Evolutionary conservation across 2,888 invertebrate genomes (phyloP).

Genomic region (Gortyna flavago): DNA sequence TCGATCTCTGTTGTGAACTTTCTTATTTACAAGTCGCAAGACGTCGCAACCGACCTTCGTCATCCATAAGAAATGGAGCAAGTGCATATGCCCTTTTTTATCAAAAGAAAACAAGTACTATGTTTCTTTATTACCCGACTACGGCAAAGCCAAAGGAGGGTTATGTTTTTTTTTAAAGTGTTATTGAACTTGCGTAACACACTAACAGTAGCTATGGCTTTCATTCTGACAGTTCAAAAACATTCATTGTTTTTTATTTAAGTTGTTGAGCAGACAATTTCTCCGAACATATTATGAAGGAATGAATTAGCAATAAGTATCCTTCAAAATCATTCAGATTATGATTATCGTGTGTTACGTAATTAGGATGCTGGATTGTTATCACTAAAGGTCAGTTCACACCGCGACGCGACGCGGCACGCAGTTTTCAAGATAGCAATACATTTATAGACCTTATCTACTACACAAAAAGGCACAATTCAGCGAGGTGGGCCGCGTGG

Average conservation of each 20-base stretch:
- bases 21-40: neutral
- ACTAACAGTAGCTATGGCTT: no score
- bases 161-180: neutral
- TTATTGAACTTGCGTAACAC: no score
- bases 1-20: slow-evolving; percentile 2
- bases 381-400: no score
- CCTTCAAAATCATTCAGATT: neutral
- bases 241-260: neutral
- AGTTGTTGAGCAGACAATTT: neutral
- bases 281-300: no score
- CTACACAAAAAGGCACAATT: no score
- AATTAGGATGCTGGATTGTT: neutral
- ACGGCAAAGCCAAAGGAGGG: neutral
- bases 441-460: no score
- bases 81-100: neutral
- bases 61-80: neutral
- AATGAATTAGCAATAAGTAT: neutral
- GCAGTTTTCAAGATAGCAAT: no score
- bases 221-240: no score
- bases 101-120: neutral
- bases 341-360: neutral
- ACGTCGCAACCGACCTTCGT: neutral
- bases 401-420: no score
- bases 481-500: no score
- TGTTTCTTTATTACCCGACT: neutral